Evolutionary conservation across 2,888 invertebrate species (phyloP).

Genomic region (Gymnocheta viridis): DNA sequence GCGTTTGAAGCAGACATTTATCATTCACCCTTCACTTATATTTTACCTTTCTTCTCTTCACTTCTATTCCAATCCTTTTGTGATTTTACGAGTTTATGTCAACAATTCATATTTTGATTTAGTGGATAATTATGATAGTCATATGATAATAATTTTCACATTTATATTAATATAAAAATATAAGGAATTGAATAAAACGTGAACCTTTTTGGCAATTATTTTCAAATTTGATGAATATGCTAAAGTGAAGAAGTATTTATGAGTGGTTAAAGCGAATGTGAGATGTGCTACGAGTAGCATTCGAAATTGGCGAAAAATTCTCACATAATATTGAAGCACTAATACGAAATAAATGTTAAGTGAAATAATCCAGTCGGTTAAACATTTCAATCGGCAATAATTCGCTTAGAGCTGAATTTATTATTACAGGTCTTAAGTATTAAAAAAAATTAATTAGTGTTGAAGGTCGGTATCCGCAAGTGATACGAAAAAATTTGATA

Average conservation of each 20-base stretch:
- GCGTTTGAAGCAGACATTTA: conserved; percentile 1
- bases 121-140: conserved; percentile 61
- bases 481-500: too few species aligned
- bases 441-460: too few species aligned
- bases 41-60: not conserved
- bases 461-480: too few species aligned
- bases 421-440: too few species aligned
- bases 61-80: not conserved
- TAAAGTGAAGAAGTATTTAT: not conserved
- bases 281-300: not conserved
- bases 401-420: too few species aligned
- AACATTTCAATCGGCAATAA: too few species aligned
- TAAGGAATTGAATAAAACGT: conserved; percentile 73
- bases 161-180: conserved; percentile 44
- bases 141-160: conserved; percentile 58
- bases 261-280: not conserved
- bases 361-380: too few species aligned
- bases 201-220: conserved; percentile 76
- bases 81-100: conserved; percentile 4
- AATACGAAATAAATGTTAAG: too few species aligned
- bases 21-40: conserved; percentile 11
- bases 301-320: not conserved
- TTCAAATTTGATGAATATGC: conserved; percentile 12
- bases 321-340: too few species aligned
- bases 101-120: conserved; percentile 54